Base-by-base conservation (phyloP, 2,113 vertebrate genomes). In the Sitta europaea region DNA sequence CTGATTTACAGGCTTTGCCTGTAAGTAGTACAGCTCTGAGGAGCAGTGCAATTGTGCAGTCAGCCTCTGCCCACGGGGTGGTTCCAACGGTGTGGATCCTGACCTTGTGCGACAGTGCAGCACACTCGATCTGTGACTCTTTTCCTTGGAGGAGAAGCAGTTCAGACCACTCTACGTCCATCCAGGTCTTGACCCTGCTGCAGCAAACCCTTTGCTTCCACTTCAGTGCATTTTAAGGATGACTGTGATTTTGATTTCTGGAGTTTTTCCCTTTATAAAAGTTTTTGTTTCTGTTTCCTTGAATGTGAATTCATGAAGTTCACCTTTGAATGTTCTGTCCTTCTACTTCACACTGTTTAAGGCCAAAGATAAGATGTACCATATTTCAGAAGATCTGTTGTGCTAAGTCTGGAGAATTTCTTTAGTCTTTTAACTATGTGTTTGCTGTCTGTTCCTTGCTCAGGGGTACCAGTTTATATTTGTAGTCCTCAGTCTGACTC, bases 321-420 rank as follows among this genome's bases (percentile, higher is more conserved):
- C 5, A 1, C 51, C 47, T 90, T 86, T 77, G 62, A 92, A 74
- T 93, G 67, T 93, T 90, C 50, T 86, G 18, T 89, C 18, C 29
- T 80, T 65, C 55, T 91, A 20, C 50, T 86, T 96, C 55, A 71
- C 23, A 23, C 48, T 74, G 16, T 63, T 76, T 77, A 70, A 93
- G 36, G 75, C 88, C 92, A 96, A 97, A 96, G 94, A 95, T 79
- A 57, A 67, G 38, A 68, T 72, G 63, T 43, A 55, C 36, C 54
- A 21, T 9, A 5, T 88, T 88, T 73, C 82, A 80, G 38, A 85
- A 88, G 68, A 90, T 81, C 86, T 88, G 15, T 81, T 89, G 36
- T 92, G 59, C 51, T 57, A 51, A 72, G 61, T 72, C 62, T 84
- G 38, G 35, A 92, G 67, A 90, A 86, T 71, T 73, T 86, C 67